Evolutionary conservation across 2,888 invertebrate genomes (phyloP), one percentile per base, ranked within the genome.

Genomic region (Orchesellides sinensis): DNA sequence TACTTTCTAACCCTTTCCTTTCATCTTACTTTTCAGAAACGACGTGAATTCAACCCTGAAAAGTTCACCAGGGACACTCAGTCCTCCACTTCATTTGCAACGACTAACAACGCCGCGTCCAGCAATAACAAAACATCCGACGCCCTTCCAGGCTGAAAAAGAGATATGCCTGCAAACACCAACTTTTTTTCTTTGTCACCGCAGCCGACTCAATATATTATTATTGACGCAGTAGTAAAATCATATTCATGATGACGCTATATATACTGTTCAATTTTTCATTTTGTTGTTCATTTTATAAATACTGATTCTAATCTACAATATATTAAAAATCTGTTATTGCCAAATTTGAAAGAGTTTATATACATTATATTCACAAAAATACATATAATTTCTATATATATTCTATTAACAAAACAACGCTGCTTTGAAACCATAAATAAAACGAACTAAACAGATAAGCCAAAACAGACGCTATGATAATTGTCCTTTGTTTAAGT

Each of bases 1-100:
- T n/a, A n/a, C n/a, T n/a, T n/a, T n/a, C n/a, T n/a, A n/a, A n/a
- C n/a, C n/a, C n/a, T n/a, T n/a, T n/a, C n/a, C n/a, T n/a, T n/a
- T n/a, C n/a, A n/a, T n/a, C n/a, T n/a, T n/a, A n/a, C n/a, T 54
- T 54, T 52, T n/a, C 32, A 79, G 80, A 83, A 73, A 75, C 83
- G 63, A 4, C 56, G 74, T 21, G 65, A 69, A 45, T 83, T 83
- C 21, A 80, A 83, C 49, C 63, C 68, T 5, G 83, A 83, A 21
- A 83, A 83, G 49, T 83, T 80, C 70, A 23, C 73, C 45, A 23
- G 70, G 65, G 75, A 80, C n/a, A 73, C 73, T 5, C n/a, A n/a
- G n/a, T 23, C 65, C 35, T 6, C 66, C 14, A 17, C 49, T 8
- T 35, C 56, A 17, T 6, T 49, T 1, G 12, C 49, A 8, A 23